Evolutionary conservation across 1,140 invertebrate genomes (phyloP).

Genomic region (Diorhabda elongata): DNA sequence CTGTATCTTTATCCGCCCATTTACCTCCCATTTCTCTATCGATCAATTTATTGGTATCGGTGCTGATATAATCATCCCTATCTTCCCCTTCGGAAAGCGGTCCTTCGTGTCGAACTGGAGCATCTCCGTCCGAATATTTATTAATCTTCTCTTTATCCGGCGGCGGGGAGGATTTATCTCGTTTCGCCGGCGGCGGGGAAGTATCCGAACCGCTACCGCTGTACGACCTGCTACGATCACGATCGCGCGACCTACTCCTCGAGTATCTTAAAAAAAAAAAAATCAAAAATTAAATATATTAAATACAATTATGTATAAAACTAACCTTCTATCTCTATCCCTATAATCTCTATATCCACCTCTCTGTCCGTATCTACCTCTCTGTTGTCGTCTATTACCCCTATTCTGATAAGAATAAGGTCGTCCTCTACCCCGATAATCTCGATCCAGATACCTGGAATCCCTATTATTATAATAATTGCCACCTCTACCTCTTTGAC

Average conservation of each 20-base stretch:
- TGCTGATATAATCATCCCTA: constrained; percentile 54
- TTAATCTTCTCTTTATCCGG: constrained; percentile 60
- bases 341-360: constrained; percentile 54
- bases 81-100: constrained; percentile 69
- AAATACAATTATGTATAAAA: background rate
- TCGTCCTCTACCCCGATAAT: constrained; percentile 43
- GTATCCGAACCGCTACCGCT: constrained; percentile 43
- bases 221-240: constrained; percentile 44
- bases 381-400: constrained; percentile 33
- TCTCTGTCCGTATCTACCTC: constrained; percentile 39
- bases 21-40: constrained; percentile 58
- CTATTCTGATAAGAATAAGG: constrained; percentile 42
- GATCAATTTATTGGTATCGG: constrained; percentile 41
- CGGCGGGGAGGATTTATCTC: constrained; percentile 46
- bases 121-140: constrained; percentile 54
- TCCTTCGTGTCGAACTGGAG: constrained; percentile 55
- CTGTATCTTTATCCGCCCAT: constrained; percentile 54
- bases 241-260: constrained; percentile 46
- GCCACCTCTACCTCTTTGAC: constrained; percentile 52
- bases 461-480: constrained; percentile 51
- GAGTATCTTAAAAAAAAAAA: constrained; percentile 42
- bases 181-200: constrained; percentile 33
- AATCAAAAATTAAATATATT: background rate
- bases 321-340: constrained; percentile 54
- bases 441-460: constrained; percentile 48